Evolutionary conservation across 37 sponge, comb jelly and placozoan genomes (phyloP).

Genomic region (Bolinopsis microptera): DNA sequence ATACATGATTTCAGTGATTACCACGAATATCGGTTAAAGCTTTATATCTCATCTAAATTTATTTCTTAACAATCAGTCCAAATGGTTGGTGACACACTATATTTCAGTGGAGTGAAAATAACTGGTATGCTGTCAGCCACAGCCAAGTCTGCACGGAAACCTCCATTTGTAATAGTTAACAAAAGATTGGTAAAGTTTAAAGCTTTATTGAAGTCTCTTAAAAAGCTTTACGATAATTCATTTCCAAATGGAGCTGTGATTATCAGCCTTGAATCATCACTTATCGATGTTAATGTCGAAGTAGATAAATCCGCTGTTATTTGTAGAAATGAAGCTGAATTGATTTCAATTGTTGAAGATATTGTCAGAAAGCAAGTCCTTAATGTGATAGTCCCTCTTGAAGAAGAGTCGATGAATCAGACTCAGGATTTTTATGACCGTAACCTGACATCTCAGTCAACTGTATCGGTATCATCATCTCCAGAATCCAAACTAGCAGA

Average conservation of each 20-base stretch:
- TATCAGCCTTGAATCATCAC: neutral
- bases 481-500: neutral
- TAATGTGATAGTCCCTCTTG: neutral
- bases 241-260: neutral
- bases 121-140: neutral
- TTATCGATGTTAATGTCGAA: conserved; percentile 52
- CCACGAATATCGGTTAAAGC: too few species aligned
- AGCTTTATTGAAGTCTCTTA: neutral
- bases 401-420: neutral
- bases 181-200: conserved; percentile 50
- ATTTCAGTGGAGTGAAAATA: neutral
- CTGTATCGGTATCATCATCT: neutral
- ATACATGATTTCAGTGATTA: too few species aligned
- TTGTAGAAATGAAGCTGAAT: neutral
- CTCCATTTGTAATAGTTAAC: conserved; percentile 18
- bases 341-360: neutral
- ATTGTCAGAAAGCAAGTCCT: neutral
- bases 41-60: neutral
- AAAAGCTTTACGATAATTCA: neutral
- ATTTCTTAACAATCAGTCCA: neutral
- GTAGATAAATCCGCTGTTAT: conserved; percentile 55
- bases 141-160: neutral
- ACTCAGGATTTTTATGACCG: conserved; percentile 13
- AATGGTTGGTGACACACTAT: too few species aligned
- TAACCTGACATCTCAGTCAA: neutral